Evolutionary conservation across 1,140 invertebrate genomes (phyloP), one percentile per base, ranked within the genome.

Genomic region (Augochlora pura): DNA sequence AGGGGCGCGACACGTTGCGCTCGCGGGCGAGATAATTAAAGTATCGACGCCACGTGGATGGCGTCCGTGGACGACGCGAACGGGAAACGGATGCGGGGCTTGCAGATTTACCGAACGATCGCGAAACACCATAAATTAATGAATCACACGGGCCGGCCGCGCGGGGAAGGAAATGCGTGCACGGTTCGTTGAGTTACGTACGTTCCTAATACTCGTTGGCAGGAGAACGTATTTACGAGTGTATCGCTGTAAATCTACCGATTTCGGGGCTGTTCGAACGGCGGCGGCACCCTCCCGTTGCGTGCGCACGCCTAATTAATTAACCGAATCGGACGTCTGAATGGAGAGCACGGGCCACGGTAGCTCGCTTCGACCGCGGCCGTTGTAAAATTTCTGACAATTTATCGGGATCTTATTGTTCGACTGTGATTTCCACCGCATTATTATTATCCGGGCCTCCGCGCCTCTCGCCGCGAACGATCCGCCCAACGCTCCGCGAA

Each of bases 81-180:
- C n/a, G 54, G 32, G 73, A 32, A 64, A 76, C 57, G 74, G 49
- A 52, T 25, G 80, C 25, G 16, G 46, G 66, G 74, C 5, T 71
- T 27, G 74, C 80, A 71, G 67, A 77, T 71, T 65, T 57, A 46
- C 16, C n/a, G 60, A 77, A 77, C 39, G 73, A 77, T 70, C 74
- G 66, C 38, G 63, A 49, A 69, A 69, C 74, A 60, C 66, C 79
- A 76, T 81, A 76, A 81, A 81, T 81, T 81, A 81, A 81, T 77
- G 66, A 81, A n/a, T 80, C 70, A n/a, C 70, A n/a, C 64, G 14
- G 49, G 54, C 60, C 59, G 4, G 3, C 5, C 76, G 23, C 49
- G 27, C 21, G 32, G 54, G 49, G 60, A 72, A 72, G 71, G 63
- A 68, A 63, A 75, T n/a, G 57, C 78, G 12, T 54, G 57, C 72